Conservation (phyloP, 2,888 invertebrate genomes). For the Xiphydria camelus region DNA sequence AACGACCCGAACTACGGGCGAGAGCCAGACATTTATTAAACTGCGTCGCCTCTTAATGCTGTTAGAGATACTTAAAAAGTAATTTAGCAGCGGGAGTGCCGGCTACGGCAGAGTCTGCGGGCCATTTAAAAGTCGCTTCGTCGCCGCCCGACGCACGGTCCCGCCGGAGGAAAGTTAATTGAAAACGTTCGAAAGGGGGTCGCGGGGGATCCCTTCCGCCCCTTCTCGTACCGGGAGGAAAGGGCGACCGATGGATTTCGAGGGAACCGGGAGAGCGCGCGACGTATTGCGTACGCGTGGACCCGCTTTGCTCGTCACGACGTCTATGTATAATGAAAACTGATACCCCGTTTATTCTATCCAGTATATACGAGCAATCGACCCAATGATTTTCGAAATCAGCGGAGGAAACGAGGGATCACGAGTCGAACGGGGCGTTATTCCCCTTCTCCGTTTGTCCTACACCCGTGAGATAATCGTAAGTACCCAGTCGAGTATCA, state of each 20-base stretch:
- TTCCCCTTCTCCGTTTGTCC: too few species aligned
- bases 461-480: too few species aligned
- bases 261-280: not conserved
- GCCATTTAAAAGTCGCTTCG: slow-evolving; percentile 5
- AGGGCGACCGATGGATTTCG: not conserved
- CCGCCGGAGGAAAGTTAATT: slow-evolving; percentile 29
- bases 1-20: not conserved
- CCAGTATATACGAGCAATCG: too few species aligned
- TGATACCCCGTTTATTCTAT: too few species aligned
- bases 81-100: slow-evolving; percentile 20
- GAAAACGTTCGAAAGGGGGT: slow-evolving; percentile 11
- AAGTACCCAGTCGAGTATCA: too few species aligned
- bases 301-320: too few species aligned
- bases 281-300: not conserved
- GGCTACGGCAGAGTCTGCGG: not conserved
- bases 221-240: not conserved
- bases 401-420: too few species aligned
- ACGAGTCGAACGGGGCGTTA: too few species aligned
- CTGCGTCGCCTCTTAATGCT: slow-evolving; percentile 19
- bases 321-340: too few species aligned
- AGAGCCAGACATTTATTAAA: slow-evolving; percentile 22
- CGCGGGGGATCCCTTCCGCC: not conserved
- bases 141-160: slow-evolving; percentile 1
- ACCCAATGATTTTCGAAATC: too few species aligned
- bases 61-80: slow-evolving; percentile 27